phyloP scores from a whole-genome alignment of 2,113 vertebrate genomes.

The Odocoileus hemionus region DNA sequence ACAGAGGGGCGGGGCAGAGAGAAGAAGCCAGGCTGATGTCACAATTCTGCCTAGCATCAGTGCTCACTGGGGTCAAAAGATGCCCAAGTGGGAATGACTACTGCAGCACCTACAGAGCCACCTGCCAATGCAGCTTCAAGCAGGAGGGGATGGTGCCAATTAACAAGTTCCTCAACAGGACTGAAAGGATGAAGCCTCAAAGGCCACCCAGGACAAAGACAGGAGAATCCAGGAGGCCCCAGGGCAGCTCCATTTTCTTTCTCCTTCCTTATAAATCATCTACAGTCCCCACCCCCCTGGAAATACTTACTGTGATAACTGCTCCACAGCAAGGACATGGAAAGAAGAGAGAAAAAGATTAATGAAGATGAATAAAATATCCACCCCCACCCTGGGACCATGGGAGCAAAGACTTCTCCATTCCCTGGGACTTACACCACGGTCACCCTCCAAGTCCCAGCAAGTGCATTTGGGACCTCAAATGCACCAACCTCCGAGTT shows the following conservation, averaged over 20 bases:
- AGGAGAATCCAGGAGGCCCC: neutral
- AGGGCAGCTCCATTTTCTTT: neutral
- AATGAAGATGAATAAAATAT: conserved; percentile 60
- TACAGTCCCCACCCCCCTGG: neutral
- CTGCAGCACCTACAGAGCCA: neutral
- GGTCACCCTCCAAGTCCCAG: neutral
- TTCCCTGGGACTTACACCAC: neutral
- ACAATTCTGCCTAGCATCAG: neutral
- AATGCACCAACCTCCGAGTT: conserved; percentile 29
- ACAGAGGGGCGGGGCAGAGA: neutral
- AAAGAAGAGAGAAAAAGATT: conserved; percentile 79
- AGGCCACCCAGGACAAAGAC: neutral
- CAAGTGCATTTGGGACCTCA: neutral
- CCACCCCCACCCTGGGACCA: neutral
- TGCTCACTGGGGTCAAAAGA: neutral
- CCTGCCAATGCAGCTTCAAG: neutral
- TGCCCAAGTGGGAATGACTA: neutral
- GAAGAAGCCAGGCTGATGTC: neutral
- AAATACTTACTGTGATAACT: conserved; percentile 89
- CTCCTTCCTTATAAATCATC: conserved; percentile 26
- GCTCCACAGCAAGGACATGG: conserved; percentile 78
- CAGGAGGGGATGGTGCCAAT: neutral
- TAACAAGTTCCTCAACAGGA: neutral
- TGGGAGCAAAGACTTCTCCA: neutral
- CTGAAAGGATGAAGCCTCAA: neutral